These are phyloP conservation scores for Ibycter americanus DNA, from an alignment of 2,797 vertebrate genomes.

Conservation along the genomic window DNA sequence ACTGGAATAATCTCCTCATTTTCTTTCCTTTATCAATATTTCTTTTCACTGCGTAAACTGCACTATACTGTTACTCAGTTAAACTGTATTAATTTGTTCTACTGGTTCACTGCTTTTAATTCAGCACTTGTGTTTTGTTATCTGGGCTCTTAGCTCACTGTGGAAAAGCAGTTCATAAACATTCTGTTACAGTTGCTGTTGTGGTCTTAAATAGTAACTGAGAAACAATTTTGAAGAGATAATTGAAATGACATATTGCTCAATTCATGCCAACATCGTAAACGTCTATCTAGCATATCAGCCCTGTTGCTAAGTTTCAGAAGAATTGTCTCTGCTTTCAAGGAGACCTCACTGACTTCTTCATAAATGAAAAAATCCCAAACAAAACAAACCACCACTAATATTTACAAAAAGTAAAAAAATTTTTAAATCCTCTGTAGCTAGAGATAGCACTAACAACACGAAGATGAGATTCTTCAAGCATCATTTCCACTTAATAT, in stretches of 20 bases:
- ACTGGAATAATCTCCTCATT: background rate
- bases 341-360: background rate
- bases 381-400: background rate
- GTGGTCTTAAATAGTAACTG: slow-evolving; percentile 25
- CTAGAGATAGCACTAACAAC: background rate
- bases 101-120: slow-evolving; percentile 6
- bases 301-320: background rate
- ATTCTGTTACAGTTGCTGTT: background rate
- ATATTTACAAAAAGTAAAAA: background rate
- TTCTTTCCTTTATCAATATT: background rate
- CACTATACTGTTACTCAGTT: background rate
- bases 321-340: background rate
- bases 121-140: background rate
- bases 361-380: background rate
- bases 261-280: background rate
- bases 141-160: background rate
- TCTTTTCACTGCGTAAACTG: background rate
- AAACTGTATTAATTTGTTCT: slow-evolving; percentile 15
- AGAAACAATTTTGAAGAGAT: background rate
- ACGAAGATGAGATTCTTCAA: background rate
- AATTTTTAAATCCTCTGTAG: rapidly evolving
- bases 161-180: slow-evolving; percentile 14
- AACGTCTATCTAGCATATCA: slow-evolving; percentile 12
- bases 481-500: background rate
- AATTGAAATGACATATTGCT: slow-evolving; percentile 42